Base-by-base conservation (phyloP, 64 coral and sea anemone genomes). In the Montipora efflorescens region DNA sequence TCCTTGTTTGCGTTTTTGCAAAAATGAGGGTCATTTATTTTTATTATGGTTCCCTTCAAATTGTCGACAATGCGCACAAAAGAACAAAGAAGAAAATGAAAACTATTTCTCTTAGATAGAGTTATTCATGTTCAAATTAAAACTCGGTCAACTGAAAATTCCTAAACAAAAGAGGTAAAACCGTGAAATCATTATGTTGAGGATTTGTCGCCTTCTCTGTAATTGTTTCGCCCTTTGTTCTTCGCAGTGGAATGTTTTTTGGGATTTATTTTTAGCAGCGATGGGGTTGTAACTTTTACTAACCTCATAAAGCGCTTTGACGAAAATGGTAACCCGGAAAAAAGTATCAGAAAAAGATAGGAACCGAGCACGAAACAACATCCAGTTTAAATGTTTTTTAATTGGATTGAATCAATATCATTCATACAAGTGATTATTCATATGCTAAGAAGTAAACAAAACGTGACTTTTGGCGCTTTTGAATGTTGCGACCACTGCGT, bases 131-230 rank as follows among this genome's bases (percentile, higher is more conserved):
- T 22, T 86, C 66, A 86, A 86, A 86, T 86, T 86, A 86, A 86
- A 86, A 86, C 64, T 72, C 82, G 64, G 82, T 86, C 64, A 86
- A 86, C 82, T 86, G 82, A 43, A 86, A 86, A 86, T 86, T 71
- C 82, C 9, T 21, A 46, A 48, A 47, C 36, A 68, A 86, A 86
- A 23, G 82, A 45, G 68, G 62, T 46, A 36, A 50, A 86, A 72
- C 18, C 46, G 5, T 86, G 49, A 86, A 59, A 71, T 50, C 82
- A 86, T 12, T 86, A 70, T 72, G 18, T 59, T 68, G 50, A 86
- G 66, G 47, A 47, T 43, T 86, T 86, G 67, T 86, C 51, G 48
- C 48, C 16, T 72, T 66, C 66, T 50, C 67, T 84, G 18, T 84
- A 48, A 72, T 86, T 48, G 82, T 70, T 86, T 86, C 48, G 36